These are phyloP conservation scores for Setophaga kirtlandii DNA, from an alignment of 2,113 vertebrate species.

Conservation along the genomic window DNA sequence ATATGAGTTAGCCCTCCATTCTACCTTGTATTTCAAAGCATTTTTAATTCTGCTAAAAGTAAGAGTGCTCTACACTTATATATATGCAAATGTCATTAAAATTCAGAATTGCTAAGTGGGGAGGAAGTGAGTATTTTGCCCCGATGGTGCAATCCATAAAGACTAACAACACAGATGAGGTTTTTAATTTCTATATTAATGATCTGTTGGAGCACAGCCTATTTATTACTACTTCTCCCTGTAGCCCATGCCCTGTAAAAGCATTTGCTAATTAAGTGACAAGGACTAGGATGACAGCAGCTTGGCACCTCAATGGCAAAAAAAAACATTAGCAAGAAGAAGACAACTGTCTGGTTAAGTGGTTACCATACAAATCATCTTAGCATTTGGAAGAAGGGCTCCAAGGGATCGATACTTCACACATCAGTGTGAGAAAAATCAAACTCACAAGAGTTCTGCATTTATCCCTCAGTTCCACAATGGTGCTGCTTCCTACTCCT, in stretches of 20 bases:
- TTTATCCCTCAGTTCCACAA: not conserved
- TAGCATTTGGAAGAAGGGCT: not conserved
- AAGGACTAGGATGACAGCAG: constrained; percentile 6
- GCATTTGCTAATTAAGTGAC: constrained; percentile 29
- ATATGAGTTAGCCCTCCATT: not conserved
- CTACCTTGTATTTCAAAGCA: not conserved
- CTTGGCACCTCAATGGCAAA: not conserved
- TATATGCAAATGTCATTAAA: not conserved
- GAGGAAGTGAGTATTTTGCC: not conserved
- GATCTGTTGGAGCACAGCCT: not conserved
- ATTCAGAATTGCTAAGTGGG: not conserved
- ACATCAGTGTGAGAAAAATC: not conserved
- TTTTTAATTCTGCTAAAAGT: not conserved
- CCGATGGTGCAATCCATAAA: not conserved
- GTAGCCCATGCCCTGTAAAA: not conserved
- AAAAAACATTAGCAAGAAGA: not conserved
- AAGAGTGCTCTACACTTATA: not conserved
- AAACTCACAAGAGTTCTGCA: not conserved
- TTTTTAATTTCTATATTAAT: not conserved
- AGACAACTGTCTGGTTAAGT: not conserved
- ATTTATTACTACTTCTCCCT: not conserved
- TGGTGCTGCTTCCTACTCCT: not conserved
- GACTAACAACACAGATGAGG: not conserved
- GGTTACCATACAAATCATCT: not conserved
- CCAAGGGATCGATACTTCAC: not conserved